Percentiles rank a stretch among this genome's conserved stretches.
These are phyloP conservation scores for Eriocheir sinensis DNA, from an alignment of 1,140 invertebrate species.

Conservation along the genomic window DNA sequence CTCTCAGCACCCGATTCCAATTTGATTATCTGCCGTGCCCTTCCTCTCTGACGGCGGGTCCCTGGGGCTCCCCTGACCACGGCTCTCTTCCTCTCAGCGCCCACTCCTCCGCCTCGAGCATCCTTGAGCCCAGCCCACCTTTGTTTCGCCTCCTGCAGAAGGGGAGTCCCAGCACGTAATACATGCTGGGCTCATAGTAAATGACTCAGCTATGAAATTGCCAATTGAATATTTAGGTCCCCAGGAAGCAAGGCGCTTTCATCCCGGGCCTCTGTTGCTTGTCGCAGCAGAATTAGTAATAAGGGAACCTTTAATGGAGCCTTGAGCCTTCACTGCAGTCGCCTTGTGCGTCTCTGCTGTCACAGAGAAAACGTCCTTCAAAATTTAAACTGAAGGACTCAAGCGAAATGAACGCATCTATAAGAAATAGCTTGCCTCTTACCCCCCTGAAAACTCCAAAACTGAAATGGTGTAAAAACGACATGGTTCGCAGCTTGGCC, in stretches of 20 bases:
- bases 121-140: neutral
- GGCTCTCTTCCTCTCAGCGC: constrained; percentile 9
- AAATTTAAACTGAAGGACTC: no score
- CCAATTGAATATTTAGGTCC: neutral
- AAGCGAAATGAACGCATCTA: no score
- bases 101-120: neutral
- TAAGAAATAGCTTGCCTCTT: no score
- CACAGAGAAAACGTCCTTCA: no score
- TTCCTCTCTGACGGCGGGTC: neutral
- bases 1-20: constrained; percentile 1
- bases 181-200: neutral
- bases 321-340: no score
- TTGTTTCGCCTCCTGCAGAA: neutral
- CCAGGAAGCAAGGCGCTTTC: neutral
- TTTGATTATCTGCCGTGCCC: neutral
- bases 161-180: neutral
- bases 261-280: neutral
- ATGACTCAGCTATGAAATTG: neutral
- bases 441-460: no score
- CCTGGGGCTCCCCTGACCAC: neutral
- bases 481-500: no score
- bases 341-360: no score
- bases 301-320: no score
- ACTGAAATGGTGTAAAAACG: no score
- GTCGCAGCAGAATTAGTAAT: no score